Percentiles rank a stretch among this genome's conserved stretches.
Evolutionary conservation across 2,113 vertebrate genomes (phyloP).

Genomic region (Hiodon tergisus): DNA sequence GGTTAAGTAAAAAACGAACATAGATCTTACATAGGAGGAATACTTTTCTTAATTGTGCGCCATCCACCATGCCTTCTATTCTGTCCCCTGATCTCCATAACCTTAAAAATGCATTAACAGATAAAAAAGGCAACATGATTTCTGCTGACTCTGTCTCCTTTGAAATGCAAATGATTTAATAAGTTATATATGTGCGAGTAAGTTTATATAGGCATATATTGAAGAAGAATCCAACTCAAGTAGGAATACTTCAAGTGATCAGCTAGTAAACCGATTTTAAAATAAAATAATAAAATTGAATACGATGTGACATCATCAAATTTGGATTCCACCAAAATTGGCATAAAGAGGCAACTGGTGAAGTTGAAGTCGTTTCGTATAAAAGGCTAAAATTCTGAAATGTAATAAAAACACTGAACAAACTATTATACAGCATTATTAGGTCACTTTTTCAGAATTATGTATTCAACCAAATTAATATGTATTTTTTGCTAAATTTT

Average conservation of each 20-base stretch:
- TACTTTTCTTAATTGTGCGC: conserved; percentile 16
- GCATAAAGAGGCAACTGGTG: too few species aligned
- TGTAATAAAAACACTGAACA: background rate
- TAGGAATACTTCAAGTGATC: background rate
- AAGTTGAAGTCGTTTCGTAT: background rate
- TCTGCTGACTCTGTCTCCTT: conserved; percentile 38
- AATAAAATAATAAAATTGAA: too few species aligned
- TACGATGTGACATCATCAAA: too few species aligned
- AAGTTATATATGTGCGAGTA: conserved; percentile 25
- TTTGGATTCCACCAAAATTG: too few species aligned
- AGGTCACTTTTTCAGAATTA: background rate
- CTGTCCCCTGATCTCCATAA: conserved; percentile 24
- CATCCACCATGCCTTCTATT: conserved; percentile 21
- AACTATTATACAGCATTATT: background rate
- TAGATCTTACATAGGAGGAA: conserved; percentile 23
- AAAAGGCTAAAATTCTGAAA: background rate
- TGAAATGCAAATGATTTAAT: conserved; percentile 37
- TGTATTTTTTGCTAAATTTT: too few species aligned
- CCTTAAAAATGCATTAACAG: conserved; percentile 35
- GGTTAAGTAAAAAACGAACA: conserved; percentile 13
- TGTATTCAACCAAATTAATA: too few species aligned
- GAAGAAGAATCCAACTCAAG: conserved; percentile 12
- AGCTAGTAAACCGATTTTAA: too few species aligned
- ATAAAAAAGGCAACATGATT: conserved; percentile 28
- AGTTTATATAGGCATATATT: conserved; percentile 15